phyloP scores from a whole-genome alignment of 2,797 vertebrate genomes.

The Telmatherina bonti region DNA sequence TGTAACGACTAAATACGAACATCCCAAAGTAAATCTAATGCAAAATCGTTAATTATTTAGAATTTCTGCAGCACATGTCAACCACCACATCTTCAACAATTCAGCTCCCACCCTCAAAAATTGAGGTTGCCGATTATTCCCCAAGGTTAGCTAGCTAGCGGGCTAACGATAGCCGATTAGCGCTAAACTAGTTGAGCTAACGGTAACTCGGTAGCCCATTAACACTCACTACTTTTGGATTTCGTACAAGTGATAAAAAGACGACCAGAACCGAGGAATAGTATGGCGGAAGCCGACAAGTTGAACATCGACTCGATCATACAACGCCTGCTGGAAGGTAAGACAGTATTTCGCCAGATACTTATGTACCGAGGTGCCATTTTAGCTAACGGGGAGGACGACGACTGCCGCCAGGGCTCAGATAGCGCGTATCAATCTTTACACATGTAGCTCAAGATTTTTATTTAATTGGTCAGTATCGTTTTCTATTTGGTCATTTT shows the following conservation, averaged over 20 bases:
- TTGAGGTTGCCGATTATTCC: slow-evolving; percentile 69
- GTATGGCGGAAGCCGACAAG: slow-evolving; percentile 88
- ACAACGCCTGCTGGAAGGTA: slow-evolving; percentile 87
- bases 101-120: slow-evolving; percentile 52
- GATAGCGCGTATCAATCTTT: slow-evolving; percentile 23
- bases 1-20: slow-evolving; percentile 39
- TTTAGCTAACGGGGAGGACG: slow-evolving; percentile 64
- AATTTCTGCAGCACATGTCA: slow-evolving; percentile 57
- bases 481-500: not conserved
- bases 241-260: slow-evolving; percentile 27
- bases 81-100: slow-evolving; percentile 34
- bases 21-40: slow-evolving; percentile 27
- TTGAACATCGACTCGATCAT: slow-evolving; percentile 89
- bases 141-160: slow-evolving; percentile 79
- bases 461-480: not conserved
- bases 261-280: slow-evolving; percentile 51
- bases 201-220: slow-evolving; percentile 47
- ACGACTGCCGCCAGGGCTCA: slow-evolving; percentile 41
- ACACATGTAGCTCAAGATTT: not conserved
- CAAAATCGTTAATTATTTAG: slow-evolving; percentile 18
- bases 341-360: slow-evolving; percentile 61
- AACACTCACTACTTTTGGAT: slow-evolving; percentile 23
- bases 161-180: slow-evolving; percentile 80
- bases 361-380: slow-evolving; percentile 67
- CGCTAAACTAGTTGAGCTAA: slow-evolving; percentile 70